A percentile compares a stretch with the other conserved stretches of the same genome.
phyloP scores from a whole-genome alignment of 2,797 vertebrate genomes.

The Channallabes apus region DNA sequence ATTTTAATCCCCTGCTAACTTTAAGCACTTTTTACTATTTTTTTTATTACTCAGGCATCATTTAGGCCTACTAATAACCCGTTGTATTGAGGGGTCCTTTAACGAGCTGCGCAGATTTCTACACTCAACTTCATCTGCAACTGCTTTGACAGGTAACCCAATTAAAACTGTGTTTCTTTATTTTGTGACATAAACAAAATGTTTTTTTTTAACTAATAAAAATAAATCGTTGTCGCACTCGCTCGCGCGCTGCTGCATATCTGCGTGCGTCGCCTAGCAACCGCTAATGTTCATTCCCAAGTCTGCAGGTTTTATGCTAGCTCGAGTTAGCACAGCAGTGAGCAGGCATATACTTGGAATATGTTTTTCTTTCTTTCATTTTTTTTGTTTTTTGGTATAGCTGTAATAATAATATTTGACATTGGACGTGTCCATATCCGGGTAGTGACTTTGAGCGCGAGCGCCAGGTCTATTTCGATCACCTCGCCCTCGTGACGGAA shows the following conservation, averaged over 20 bases:
- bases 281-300: neutral
- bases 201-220: neutral
- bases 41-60: slow-evolving; percentile 15
- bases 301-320: neutral
- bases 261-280: neutral
- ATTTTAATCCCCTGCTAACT: neutral
- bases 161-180: no score
- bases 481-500: slow-evolving; percentile 3
- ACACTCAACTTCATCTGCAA: neutral
- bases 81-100: neutral
- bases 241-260: neutral
- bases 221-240: no score
- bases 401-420: neutral
- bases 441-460: neutral
- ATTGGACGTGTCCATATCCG: neutral
- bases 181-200: no score
- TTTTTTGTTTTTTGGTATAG: no score
- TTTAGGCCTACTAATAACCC: neutral
- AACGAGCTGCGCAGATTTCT: neutral
- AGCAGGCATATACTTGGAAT: no score
- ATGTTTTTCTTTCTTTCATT: neutral
- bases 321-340: neutral
- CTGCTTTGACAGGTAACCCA: neutral
- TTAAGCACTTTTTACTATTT: no score
- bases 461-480: neutral